Base-by-base conservation (phyloP, 2,888 invertebrate genomes). In the Ceraclea dissimilis region DNA sequence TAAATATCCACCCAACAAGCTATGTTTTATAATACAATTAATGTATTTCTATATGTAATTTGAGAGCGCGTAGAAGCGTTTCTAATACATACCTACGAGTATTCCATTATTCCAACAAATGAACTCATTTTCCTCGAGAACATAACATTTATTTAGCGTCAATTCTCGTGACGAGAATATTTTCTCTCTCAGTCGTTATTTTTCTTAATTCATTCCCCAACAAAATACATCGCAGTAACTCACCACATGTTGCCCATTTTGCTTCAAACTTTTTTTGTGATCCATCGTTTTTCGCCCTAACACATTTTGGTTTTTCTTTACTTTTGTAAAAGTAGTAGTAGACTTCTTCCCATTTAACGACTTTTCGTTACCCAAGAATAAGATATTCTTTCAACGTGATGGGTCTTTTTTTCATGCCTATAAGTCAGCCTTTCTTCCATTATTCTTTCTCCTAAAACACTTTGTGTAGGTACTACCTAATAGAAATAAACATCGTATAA, bases 181-280 rank as follows among this genome's bases (percentile, higher is more conserved):
- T 50, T 21, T 50, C 33, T 31, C 21, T 22, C n/a, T 18, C 16
- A 8, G 49, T 16, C 49, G 20, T 49, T 49, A 19, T 49, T 20
- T 49, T 49, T 19, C 49, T 26, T 49, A 49, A 49, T 49, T 49
- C 49, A 13, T 49, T n/a, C 47, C 18, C 18, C 47, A 47, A 17
- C 47, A 47, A 47, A 47, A 47, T 19, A 47, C 47, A 49, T 22
- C 17, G 49, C 22, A 31, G 2, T 49, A 49, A n/a, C 21, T 33
- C 17, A 26, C 33, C 50, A 50, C 50, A 34, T 50, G 50, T 50
- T 50, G 50, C 33, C 50, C 21, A 16, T 21, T 49, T 49, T 22
- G 31, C 11, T 5, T 22, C 17, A 26, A 49, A 49, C 49, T 49
- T 49, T 49, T 49, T 46, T 39, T 39, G 39, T 39, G 16, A 39